Conservation (phyloP, 1,140 invertebrate species). For the Bombus consobrinus region DNA sequence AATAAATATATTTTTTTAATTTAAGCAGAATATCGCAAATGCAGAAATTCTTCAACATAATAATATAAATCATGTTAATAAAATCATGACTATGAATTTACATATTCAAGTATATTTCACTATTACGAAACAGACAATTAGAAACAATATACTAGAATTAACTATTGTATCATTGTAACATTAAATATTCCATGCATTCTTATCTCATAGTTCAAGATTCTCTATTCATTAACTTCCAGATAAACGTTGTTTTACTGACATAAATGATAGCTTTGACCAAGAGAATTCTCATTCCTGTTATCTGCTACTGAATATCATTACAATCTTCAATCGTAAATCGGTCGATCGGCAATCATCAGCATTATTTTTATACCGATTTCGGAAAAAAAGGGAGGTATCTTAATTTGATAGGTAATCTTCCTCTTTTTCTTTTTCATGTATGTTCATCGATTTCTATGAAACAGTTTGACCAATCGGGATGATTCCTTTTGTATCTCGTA, state of each 20-base stretch:
- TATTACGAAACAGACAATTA: background rate
- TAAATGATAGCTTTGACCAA: background rate
- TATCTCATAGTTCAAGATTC: background rate
- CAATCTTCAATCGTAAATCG: background rate
- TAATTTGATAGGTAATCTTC: too few relatives aligned
- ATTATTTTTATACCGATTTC: too few relatives aligned
- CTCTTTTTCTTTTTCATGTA: too few relatives aligned
- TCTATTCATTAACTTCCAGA: background rate
- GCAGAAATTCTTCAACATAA: background rate
- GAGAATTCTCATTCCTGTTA: background rate
- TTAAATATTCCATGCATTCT: background rate
- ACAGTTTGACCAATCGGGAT: too few relatives aligned
- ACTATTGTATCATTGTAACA: background rate
- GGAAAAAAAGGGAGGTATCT: too few relatives aligned
- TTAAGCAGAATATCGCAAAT: background rate
- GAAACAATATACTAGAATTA: background rate
- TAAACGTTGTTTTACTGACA: background rate
- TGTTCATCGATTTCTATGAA: too few relatives aligned
- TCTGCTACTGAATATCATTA: background rate
- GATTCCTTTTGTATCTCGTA: too few relatives aligned
- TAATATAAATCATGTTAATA: background rate
- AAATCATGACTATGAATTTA: background rate
- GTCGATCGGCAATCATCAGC: background rate
- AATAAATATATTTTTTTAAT: slow-evolving; percentile 11
- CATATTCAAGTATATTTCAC: background rate